Conservation (phyloP, 53 echinoderm and acorn worm species). For the Mesocentrotus franciscanus region DNA sequence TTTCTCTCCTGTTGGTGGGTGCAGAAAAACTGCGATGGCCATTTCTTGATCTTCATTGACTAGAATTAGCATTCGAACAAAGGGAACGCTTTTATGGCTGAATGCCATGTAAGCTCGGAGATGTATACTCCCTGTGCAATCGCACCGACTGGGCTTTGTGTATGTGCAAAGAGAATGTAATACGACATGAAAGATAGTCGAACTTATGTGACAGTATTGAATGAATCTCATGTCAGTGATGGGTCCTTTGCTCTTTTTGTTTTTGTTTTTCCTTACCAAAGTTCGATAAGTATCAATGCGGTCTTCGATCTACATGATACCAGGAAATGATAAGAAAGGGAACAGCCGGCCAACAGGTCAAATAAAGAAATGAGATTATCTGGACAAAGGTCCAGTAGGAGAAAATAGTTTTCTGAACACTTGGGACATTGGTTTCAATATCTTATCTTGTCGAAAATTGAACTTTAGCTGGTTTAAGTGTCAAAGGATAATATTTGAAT, state of each 20-base stretch:
- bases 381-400: not conserved
- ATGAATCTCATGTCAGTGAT: not conserved
- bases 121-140: not conserved
- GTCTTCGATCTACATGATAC: not conserved
- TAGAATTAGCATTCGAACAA: conserved; percentile 59
- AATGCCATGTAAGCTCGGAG: not conserved
- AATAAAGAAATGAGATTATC: not conserved
- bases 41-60: conserved; percentile 23
- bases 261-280: not conserved
- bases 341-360: not conserved
- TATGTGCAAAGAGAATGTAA: conserved; percentile 19
- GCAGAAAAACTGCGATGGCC: not conserved
- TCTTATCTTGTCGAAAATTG: too few relatives aligned
- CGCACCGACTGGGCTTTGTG: conserved; percentile 2
- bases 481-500: not conserved
- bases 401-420: not conserved
- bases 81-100: conserved; percentile 60
- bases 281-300: conserved; percentile 2
- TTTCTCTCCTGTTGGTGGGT: not conserved
- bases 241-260: conserved; percentile 16
- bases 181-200: conserved; percentile 51
- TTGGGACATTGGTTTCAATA: not conserved
- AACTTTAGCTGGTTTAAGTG: not conserved
- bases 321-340: not conserved
- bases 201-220: conserved; percentile 49